Evolutionary conservation across 2,797 vertebrate genomes (phyloP), one percentile per base, ranked within the genome.

Genomic region (Podarcis siculus): DNA sequence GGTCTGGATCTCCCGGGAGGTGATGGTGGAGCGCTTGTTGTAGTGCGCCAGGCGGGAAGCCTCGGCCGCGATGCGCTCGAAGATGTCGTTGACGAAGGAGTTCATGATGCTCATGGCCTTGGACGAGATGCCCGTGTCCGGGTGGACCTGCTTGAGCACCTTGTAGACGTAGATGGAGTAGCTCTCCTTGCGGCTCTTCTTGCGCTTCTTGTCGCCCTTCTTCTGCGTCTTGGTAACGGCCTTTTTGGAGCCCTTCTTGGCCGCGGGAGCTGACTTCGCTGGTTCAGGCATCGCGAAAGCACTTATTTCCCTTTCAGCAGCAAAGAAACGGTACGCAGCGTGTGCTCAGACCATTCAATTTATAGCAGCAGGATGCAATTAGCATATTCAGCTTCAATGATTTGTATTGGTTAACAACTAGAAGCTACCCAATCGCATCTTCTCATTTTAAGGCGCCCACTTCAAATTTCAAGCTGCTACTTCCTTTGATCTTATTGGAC

Each of bases 41-140:
- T 97, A 97, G 87, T 96, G 96, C 8, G 96, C 96, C 90, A 97
- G 93, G 39, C 97, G 96, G 4, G 96, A 97, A 3, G 97, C 97
- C 80, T 97, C 97, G 0, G 95, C 95, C 1, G 97, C 96, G 82
- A 97, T 97, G 83, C 97, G 96, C 92, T 97, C 97, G 81, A 97
- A 97, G 89, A 97, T 96, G 91, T 97, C 96, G 89, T 97, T 97
- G 32, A 97, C 96, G 73, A 97, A 97, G 12, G 96, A 97, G 95
- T 85, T 89, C 82, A 97, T 97, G 85, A 97, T 97, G 87, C 97
- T 96, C 96, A 97, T 97, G 64, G 96, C 96, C 92, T 97, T 97
- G 61, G 96, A 97, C 3, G 97, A 97, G 91, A 97, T 97, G 25
- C 96, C 96, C 93, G 87, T 89, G 87, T 89, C 87, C 0, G 87